Conservation (phyloP, 2,888 invertebrate genomes). For the Yponomeuta cagnagella region DNA sequence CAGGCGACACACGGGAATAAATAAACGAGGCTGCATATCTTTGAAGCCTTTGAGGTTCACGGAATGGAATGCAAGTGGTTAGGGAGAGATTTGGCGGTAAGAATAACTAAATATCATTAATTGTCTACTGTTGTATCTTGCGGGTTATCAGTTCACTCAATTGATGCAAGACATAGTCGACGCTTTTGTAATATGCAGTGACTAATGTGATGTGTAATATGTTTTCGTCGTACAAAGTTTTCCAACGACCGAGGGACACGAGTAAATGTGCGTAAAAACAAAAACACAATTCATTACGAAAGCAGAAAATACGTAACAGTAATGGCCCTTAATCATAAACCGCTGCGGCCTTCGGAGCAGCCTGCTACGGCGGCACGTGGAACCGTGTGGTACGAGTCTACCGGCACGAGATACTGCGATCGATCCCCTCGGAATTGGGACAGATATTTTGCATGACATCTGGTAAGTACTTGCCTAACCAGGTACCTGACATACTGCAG, state of each 20-base stretch:
- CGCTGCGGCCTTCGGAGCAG: not conserved
- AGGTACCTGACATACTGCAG: not conserved
- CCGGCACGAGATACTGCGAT: not conserved
- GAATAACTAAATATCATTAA: no score
- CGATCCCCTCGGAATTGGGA: conserved; percentile 33
- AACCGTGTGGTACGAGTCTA: not conserved
- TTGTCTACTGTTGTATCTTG: no score
- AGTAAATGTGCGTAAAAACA: not conserved
- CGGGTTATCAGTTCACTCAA: no score
- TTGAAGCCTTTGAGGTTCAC: no score
- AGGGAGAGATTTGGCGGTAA: no score
- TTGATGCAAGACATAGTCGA: no score
- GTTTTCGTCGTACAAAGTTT: not conserved
- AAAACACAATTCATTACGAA: conserved; percentile 1
- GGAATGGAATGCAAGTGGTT: no score
- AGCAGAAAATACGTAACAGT: conserved; percentile 2
- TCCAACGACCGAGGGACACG: not conserved
- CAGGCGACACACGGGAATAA: no score
- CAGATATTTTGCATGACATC: conserved; percentile 23
- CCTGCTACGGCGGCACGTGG: not conserved
- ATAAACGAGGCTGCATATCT: no score
- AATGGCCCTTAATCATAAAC: not conserved
- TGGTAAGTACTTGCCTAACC: not conserved
- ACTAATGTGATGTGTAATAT: not conserved
- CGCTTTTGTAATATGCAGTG: no score